Percentiles rank a stretch among this genome's conserved stretches.
Conservation (phyloP, 2,113 vertebrate species). For the Rynchops niger region DNA sequence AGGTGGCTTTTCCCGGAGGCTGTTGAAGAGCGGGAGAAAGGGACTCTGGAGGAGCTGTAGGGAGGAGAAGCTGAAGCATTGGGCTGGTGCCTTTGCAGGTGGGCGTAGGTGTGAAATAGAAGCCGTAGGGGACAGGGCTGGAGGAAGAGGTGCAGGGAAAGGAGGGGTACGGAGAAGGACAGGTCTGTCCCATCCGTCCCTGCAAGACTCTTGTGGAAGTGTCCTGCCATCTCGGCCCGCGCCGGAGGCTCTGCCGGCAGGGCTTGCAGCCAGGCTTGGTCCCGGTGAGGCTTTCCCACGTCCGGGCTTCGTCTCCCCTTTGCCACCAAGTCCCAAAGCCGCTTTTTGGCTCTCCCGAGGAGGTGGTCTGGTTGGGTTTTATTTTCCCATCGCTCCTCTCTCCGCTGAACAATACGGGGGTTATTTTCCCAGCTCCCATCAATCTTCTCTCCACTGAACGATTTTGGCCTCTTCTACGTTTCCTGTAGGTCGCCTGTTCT, state of each 20-base stretch:
- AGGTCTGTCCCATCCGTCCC: neutral
- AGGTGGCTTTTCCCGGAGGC: neutral
- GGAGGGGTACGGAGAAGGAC: neutral
- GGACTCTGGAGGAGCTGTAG: neutral
- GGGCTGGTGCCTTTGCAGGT: neutral
- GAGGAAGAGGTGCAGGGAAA: neutral
- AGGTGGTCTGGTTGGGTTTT: neutral
- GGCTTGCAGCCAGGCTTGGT: neutral
- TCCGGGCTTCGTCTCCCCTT: neutral
- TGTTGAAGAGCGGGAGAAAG: neutral
- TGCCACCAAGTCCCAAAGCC: accelerated
- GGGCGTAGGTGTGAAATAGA: neutral
- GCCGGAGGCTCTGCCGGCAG: neutral
- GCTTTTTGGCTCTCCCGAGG: neutral
- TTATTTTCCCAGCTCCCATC: neutral
- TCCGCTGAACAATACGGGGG: neutral
- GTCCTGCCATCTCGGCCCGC: accelerated
- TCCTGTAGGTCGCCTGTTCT: accelerated
- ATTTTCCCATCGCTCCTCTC: neutral
- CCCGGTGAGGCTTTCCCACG: neutral
- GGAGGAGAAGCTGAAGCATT: neutral
- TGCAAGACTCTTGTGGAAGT: neutral
- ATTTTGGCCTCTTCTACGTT: accelerated
- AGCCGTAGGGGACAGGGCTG: neutral
- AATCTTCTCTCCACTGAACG: neutral